A percentile compares a stretch with the other conserved stretches of the same genome.
Evolutionary conservation across 64 coral and sea anemone genomes (phyloP).

Genomic region (Dendronephthya gigantea): DNA sequence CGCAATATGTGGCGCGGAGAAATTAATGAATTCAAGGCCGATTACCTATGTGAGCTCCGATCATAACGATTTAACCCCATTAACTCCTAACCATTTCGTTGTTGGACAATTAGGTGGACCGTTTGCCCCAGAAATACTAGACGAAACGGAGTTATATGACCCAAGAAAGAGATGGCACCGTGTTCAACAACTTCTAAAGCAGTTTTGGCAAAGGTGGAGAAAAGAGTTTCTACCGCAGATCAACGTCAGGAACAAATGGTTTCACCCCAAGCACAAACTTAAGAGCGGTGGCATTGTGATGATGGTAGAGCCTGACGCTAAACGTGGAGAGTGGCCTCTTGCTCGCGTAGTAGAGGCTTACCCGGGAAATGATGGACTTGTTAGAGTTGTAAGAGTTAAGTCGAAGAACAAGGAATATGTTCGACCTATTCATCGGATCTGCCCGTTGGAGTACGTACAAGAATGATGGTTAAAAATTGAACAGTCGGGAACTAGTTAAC

Average conservation of each 20-base stretch:
- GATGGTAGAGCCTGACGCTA: background rate
- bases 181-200: background rate
- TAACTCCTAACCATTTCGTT: conserved; percentile 45
- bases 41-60: conserved; percentile 43
- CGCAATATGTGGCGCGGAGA: conserved; percentile 32
- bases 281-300: background rate
- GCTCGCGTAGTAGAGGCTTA: background rate
- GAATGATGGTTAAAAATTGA: background rate
- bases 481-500: background rate
- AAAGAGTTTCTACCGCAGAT: background rate
- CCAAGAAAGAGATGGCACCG: conserved; percentile 8
- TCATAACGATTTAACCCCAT: conserved; percentile 9
- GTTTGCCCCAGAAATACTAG: conserved; percentile 17
- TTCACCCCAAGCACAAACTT: background rate
- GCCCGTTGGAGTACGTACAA: conserved; percentile 34
- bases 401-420: conserved; percentile 9
- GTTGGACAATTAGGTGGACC: conserved; percentile 11
- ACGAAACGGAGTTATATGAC: background rate
- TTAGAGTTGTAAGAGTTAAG: conserved; percentile 2
- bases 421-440: conserved; percentile 37
- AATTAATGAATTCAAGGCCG: conserved; percentile 39
- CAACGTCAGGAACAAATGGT: background rate
- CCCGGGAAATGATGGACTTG: background rate
- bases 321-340: background rate
- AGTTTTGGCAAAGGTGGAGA: background rate